These are phyloP conservation scores for Drosophila ercepeae DNA, from an alignment of 1,140 invertebrate species.

Conservation along the genomic window DNA sequence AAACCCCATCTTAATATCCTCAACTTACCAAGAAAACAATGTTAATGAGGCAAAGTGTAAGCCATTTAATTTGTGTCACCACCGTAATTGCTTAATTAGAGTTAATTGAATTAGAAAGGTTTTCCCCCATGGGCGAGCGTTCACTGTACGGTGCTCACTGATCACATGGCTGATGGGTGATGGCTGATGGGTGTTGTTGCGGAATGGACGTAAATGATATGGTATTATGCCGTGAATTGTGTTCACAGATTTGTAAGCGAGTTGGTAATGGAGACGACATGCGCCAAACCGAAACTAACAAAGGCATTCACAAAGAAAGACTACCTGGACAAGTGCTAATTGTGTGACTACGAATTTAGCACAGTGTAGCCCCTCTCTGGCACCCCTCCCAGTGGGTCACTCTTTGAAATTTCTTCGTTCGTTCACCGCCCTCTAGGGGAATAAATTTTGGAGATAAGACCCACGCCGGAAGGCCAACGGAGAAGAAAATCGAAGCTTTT, in stretches of 20 bases:
- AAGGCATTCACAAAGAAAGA: not conserved
- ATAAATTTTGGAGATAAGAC: not conserved
- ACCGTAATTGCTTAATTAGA: constrained; percentile 4
- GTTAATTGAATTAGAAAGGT: constrained; percentile 1
- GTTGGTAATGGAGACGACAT: constrained; percentile 62
- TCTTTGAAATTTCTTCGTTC: constrained; percentile 5
- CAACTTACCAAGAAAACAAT: not conserved
- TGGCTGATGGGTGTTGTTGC: not conserved
- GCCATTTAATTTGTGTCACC: constrained; percentile 3
- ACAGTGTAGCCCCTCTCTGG: constrained; percentile 5
- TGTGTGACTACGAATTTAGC: constrained; percentile 54
- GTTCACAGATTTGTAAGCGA: constrained; percentile 18
- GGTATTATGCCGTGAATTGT: not conserved
- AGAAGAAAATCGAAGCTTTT: not conserved
- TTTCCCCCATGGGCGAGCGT: not conserved
- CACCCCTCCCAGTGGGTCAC: not conserved
- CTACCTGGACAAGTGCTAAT: constrained; percentile 60
- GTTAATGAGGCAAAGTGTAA: not conserved
- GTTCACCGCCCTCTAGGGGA: constrained; percentile 25
- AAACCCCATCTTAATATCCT: not conserved
- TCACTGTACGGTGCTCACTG: constrained; percentile 27
- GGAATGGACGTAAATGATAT: not conserved
- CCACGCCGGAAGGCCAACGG: not conserved
- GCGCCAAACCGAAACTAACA: constrained; percentile 29
- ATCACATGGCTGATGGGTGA: constrained; percentile 18